Conservation (phyloP, 2,113 vertebrate genomes). For the Peucedramus taeniatus region DNA sequence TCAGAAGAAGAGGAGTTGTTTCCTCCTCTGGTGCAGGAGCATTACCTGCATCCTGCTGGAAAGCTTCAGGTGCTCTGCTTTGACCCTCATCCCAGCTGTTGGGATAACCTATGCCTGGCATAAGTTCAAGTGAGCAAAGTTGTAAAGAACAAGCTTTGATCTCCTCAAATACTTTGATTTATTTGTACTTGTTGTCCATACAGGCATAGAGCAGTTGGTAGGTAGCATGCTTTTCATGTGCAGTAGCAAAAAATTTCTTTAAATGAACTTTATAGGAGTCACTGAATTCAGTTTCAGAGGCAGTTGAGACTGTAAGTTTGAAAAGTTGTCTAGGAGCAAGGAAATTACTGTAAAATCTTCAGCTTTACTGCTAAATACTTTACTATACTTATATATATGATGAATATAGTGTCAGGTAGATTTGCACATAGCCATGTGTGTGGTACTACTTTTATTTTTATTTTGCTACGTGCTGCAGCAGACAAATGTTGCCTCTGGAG, state of each 20-base stretch:
- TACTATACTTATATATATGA: neutral
- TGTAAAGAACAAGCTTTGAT: neutral
- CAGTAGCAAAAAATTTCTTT: neutral
- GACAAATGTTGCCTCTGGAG: neutral
- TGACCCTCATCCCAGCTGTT: neutral
- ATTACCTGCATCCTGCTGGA: neutral
- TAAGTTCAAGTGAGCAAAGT: neutral
- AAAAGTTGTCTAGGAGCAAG: neutral
- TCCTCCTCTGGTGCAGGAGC: neutral
- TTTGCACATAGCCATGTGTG: neutral
- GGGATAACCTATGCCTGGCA: neutral
- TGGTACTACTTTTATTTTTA: neutral
- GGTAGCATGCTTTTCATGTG: neutral
- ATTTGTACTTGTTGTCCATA: fast-evolving
- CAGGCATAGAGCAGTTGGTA: neutral
- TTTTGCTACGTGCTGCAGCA: neutral
- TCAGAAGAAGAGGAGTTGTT: neutral
- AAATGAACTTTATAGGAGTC: neutral
- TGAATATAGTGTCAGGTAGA: neutral
- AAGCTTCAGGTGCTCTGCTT: neutral
- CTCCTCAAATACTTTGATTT: neutral
- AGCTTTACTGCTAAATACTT: neutral
- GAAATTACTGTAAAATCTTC: neutral
- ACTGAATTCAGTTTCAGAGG: neutral
- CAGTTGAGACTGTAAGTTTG: neutral